Evolutionary conservation across 2,113 vertebrate species (phyloP).

Genomic region (Tragulus kanchil): DNA sequence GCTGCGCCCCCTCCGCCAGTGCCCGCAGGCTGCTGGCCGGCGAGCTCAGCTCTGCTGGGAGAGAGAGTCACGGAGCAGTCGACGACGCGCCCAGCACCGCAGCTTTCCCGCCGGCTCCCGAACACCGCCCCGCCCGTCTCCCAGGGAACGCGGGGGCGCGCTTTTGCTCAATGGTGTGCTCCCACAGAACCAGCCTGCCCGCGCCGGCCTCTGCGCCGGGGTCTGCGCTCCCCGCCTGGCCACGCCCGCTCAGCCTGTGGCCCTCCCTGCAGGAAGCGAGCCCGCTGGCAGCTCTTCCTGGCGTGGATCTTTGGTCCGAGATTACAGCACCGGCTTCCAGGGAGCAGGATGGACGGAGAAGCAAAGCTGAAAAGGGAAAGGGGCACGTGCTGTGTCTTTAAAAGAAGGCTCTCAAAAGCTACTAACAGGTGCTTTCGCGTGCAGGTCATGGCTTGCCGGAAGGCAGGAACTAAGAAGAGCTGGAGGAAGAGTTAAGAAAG

Average conservation of each 20-base stretch:
- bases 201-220: background rate
- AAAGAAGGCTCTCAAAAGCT: slow-evolving; percentile 21
- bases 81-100: background rate
- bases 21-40: background rate
- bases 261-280: background rate
- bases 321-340: background rate
- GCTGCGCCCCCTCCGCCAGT: background rate
- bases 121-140: background rate
- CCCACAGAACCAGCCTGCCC: background rate
- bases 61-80: background rate
- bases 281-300: background rate
- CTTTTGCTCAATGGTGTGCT: background rate
- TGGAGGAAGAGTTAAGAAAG: background rate
- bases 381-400: background rate
- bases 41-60: background rate
- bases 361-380: background rate
- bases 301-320: background rate
- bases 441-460: background rate
- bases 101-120: background rate
- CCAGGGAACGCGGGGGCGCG: background rate
- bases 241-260: background rate
- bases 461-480: background rate
- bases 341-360: background rate
- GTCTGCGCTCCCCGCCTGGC: background rate
- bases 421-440: background rate